Percentiles rank a stretch among this genome's conserved stretches.
These are phyloP conservation scores for Andricus grossulariae DNA, from an alignment of 1,140 invertebrate species.

Conservation along the genomic window DNA sequence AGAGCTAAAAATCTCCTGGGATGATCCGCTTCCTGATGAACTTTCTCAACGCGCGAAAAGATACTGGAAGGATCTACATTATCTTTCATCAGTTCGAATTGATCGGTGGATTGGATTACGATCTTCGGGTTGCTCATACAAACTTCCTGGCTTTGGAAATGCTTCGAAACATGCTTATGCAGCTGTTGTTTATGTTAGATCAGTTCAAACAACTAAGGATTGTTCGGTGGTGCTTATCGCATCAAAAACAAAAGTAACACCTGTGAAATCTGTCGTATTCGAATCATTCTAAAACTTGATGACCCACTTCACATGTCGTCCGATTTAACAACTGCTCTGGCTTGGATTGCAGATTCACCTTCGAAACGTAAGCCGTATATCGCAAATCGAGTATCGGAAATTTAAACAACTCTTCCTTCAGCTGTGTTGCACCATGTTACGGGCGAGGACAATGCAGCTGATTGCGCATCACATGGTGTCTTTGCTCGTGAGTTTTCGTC, in stretches of 20 bases:
- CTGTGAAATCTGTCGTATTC: not conserved
- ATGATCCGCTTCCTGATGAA: constrained; percentile 53
- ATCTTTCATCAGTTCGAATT: not conserved
- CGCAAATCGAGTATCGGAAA: too few species aligned
- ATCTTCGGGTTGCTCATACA: not conserved
- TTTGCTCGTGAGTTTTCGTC: constrained; percentile 46
- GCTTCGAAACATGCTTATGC: too few species aligned
- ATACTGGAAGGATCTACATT: not conserved
- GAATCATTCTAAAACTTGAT: too few species aligned
- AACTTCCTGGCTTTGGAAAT: not conserved
- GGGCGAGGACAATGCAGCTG: constrained; percentile 70
- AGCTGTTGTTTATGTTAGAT: not conserved
- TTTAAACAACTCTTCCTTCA: constrained; percentile 24
- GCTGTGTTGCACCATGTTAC: constrained; percentile 68
- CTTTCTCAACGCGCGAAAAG: constrained; percentile 45
- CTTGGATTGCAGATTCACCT: constrained; percentile 45
- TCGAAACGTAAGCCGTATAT: constrained; percentile 49
- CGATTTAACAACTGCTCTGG: constrained; percentile 44
- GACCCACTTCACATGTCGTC: constrained; percentile 36
- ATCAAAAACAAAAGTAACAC: not conserved
- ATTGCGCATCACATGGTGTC: constrained; percentile 67
- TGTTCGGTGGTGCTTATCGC: not conserved
- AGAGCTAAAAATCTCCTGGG: constrained; percentile 62
- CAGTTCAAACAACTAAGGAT: not conserved
- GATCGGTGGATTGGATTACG: not conserved